Conservation (phyloP, 2,113 vertebrate genomes). For the Bos taurus region DNA sequence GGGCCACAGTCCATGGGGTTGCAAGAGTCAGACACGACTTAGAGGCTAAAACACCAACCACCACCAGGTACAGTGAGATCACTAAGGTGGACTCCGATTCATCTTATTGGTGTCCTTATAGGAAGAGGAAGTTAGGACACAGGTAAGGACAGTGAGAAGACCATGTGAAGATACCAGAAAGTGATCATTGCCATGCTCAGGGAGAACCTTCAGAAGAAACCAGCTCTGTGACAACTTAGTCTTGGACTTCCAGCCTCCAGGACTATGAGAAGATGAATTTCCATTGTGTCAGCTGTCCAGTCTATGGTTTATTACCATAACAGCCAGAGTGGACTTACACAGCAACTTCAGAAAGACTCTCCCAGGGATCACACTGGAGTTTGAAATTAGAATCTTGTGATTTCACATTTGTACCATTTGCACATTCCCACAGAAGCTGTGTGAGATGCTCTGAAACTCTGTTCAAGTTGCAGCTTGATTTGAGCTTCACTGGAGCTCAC, state of each 20-base stretch:
- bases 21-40: neutral
- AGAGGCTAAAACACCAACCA: neutral
- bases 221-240: neutral
- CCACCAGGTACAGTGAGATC: neutral
- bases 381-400: neutral
- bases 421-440: accelerated
- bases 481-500: too few relatives aligned
- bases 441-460: neutral
- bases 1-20: neutral
- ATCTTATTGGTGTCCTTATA: neutral
- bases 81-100: too few relatives aligned
- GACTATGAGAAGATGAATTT: neutral
- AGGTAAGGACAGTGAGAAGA: neutral
- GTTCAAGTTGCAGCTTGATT: neutral
- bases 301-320: too few relatives aligned
- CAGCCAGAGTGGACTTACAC: accelerated
- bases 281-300: too few relatives aligned
- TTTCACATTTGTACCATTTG: neutral
- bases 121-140: neutral
- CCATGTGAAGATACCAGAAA: neutral
- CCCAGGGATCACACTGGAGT: neutral
- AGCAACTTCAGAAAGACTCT: neutral
- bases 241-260: neutral
- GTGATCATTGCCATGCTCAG: accelerated
- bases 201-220: neutral